Conservation (phyloP, 2,797 vertebrate genomes). For the Catamblyrhynchus diadema region DNA sequence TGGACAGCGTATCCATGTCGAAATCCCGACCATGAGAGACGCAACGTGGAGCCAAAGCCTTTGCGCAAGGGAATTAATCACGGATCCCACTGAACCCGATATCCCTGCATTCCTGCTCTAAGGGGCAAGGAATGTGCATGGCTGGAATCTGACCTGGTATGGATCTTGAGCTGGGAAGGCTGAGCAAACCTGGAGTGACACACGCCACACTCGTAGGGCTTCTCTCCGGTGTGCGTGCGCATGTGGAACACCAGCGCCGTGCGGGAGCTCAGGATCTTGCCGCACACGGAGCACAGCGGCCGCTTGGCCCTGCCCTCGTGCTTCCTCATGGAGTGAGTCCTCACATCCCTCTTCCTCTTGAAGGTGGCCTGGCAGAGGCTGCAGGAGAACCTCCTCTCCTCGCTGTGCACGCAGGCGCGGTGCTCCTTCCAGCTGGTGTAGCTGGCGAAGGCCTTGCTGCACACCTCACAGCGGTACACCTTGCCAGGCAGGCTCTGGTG, state of each 20-base stretch:
- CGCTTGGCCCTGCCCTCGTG: slow-evolving; percentile 68
- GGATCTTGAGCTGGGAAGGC: slow-evolving; percentile 71
- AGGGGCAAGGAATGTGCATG: not conserved
- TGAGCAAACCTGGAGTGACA: slow-evolving; percentile 68
- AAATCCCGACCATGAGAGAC: not conserved
- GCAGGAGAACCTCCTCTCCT: slow-evolving; percentile 70
- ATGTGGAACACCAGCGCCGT: slow-evolving; percentile 70
- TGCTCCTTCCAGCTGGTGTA: slow-evolving; percentile 70
- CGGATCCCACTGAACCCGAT: fast-evolving
- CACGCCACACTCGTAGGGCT: slow-evolving; percentile 59
- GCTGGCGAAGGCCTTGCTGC: slow-evolving; percentile 64
- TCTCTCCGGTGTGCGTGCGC: slow-evolving; percentile 68
- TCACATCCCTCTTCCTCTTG: slow-evolving; percentile 68
- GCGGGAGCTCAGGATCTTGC: slow-evolving; percentile 71
- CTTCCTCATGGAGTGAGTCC: slow-evolving; percentile 50
- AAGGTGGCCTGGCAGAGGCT: slow-evolving; percentile 62
- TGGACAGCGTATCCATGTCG: not conserved
- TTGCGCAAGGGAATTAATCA: not conserved
- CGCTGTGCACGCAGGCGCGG: slow-evolving; percentile 51
- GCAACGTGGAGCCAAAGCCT: not conserved
- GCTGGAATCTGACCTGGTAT: slow-evolving; percentile 60
- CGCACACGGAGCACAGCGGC: slow-evolving; percentile 68
- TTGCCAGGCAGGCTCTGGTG: slow-evolving; percentile 65
- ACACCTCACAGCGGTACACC: slow-evolving; percentile 64
- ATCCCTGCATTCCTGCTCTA: fast-evolving